Percentiles rank a stretch among this genome's conserved stretches.
Conservation (phyloP, 2,888 invertebrate genomes). For the Helicoverpa assulta region DNA sequence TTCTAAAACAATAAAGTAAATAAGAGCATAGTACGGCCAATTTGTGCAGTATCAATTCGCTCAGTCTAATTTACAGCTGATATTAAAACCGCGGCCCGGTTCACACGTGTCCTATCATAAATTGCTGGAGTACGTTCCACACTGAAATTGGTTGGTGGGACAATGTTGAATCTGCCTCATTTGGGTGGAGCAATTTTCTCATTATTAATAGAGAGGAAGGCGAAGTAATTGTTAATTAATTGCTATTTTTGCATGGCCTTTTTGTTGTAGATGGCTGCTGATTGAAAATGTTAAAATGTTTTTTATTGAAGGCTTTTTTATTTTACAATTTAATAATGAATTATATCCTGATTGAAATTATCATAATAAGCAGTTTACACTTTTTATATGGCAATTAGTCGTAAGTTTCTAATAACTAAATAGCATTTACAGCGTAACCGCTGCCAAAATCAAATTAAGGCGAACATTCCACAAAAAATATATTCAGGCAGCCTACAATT, state of each 20-base stretch:
- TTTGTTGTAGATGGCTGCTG: not conserved
- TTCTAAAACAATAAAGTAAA: conserved; percentile 65
- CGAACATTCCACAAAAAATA: conserved; percentile 28
- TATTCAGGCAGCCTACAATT: conserved; percentile 27
- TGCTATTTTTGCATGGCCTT: conserved; percentile 17
- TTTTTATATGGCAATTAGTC: not conserved
- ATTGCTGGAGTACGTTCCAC: conserved; percentile 63
- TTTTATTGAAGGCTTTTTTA: not conserved
- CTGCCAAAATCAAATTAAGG: conserved; percentile 43
- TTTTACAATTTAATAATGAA: too few relatives aligned
- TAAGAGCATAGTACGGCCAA: conserved; percentile 59
- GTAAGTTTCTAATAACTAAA: not conserved
- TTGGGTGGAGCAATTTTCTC: conserved; percentile 58
- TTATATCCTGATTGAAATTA: too few relatives aligned
- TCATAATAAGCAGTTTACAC: not conserved
- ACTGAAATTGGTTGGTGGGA: conserved; percentile 57
- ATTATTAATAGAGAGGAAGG: conserved; percentile 58
- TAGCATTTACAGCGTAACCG: not conserved
- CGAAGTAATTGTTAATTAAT: conserved; percentile 45
- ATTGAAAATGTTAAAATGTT: not conserved
- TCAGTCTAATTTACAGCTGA: conserved; percentile 80
- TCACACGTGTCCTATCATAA: conserved; percentile 77
- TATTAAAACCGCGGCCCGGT: conserved; percentile 80
- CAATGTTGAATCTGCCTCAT: conserved; percentile 62
- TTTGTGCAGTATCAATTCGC: conserved; percentile 68